Evolutionary conservation across 2,797 vertebrate genomes (phyloP).

Genomic region (Astyanax mexicanus): DNA sequence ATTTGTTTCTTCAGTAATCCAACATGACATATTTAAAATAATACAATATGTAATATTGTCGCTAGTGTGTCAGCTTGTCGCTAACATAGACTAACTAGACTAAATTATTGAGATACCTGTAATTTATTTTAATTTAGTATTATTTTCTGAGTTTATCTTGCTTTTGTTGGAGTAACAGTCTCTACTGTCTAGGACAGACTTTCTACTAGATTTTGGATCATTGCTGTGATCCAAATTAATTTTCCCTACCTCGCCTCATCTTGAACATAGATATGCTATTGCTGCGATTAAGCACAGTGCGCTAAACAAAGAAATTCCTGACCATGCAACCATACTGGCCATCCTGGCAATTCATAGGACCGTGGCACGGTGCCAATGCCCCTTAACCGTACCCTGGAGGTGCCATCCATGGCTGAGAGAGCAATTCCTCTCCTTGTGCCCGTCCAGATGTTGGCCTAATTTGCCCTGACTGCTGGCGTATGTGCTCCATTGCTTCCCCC

Average conservation of each 20-base stretch:
- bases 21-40: too few relatives aligned
- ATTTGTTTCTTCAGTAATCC: background rate
- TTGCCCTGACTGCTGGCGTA: constrained; percentile 70
- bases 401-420: constrained; percentile 69
- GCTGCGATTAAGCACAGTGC: background rate
- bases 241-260: too few relatives aligned
- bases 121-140: too few relatives aligned
- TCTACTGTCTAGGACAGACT: too few relatives aligned
- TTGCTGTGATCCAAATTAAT: too few relatives aligned
- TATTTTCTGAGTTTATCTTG: too few relatives aligned
- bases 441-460: constrained; percentile 82
- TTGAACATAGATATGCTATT: background rate
- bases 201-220: too few relatives aligned
- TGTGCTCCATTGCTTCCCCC: constrained; percentile 70
- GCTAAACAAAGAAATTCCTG: constrained; percentile 32
- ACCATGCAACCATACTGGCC: constrained; percentile 38
- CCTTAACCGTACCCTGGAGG: constrained; percentile 65
- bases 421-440: constrained; percentile 69
- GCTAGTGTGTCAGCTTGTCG: too few relatives aligned
- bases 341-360: constrained; percentile 57
- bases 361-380: constrained; percentile 60
- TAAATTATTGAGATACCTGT: too few relatives aligned
- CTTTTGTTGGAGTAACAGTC: too few relatives aligned
- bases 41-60: too few relatives aligned
- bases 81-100: too few relatives aligned